A percentile compares a stretch with the other conserved stretches of the same genome.
phyloP scores from a whole-genome alignment of 2,113 vertebrate genomes.

The Chrysemys picta region DNA sequence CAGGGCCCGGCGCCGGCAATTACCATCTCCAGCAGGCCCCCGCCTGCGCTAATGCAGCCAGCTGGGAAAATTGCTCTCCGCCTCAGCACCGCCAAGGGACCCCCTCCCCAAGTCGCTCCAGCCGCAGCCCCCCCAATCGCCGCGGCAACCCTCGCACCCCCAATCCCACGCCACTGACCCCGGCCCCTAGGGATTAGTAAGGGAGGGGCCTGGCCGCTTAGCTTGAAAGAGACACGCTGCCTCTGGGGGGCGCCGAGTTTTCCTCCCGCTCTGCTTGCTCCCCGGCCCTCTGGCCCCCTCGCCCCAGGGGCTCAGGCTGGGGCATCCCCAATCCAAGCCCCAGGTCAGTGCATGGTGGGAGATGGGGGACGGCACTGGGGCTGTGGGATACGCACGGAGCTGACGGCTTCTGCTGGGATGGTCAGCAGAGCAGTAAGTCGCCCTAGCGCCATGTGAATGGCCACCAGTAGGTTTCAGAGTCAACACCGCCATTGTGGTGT shows the following conservation, averaged over 20 bases:
- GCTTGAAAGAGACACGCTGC: too few relatives aligned
- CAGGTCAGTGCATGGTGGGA: not conserved
- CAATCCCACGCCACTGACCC: not conserved
- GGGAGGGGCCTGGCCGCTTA: not conserved
- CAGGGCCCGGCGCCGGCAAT: constrained; percentile 78
- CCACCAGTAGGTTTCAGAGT: not conserved
- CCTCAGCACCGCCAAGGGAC: not conserved
- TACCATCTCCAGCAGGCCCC: constrained; percentile 77
- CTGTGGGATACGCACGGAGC: not conserved
- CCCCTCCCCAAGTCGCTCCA: not conserved
- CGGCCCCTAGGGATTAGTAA: not conserved
- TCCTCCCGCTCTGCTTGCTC: not conserved
- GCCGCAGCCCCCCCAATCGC: not conserved
- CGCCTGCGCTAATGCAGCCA: constrained; percentile 70
- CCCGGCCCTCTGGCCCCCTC: not conserved
- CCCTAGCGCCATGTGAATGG: not conserved
- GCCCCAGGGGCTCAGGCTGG: not conserved
- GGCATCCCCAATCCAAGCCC: not conserved
- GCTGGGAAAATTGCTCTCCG: constrained; percentile 52
- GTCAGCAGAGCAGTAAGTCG: not conserved
- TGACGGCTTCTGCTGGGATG: not conserved
- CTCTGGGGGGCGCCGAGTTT: accelerated
- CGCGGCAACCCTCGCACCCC: not conserved
- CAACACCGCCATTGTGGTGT: not conserved
- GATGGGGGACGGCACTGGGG: not conserved